A percentile compares a stretch with the other conserved stretches of the same genome.
These are phyloP conservation scores for Oscheius sp. DNA, from an alignment of 2,888 invertebrate species.

Conservation along the genomic window DNA sequence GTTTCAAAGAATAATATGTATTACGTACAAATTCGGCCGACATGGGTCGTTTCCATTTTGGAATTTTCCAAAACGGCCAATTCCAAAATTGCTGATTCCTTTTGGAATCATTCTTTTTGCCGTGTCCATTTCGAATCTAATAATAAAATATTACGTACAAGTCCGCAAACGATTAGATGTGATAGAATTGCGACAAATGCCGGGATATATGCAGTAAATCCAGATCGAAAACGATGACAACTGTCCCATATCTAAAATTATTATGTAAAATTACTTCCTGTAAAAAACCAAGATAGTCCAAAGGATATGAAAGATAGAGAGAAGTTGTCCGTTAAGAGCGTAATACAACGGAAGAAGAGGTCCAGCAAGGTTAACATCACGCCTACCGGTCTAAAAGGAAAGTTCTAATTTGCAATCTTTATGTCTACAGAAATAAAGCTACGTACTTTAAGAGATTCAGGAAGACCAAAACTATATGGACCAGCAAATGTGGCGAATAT, in stretches of 20 bases:
- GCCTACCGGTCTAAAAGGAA: background rate
- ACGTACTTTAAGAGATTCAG: constrained; percentile 39
- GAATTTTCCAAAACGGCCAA: too few species aligned
- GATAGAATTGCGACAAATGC: constrained; percentile 41
- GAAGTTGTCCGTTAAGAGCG: constrained; percentile 37
- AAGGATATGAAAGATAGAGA: constrained; percentile 82
- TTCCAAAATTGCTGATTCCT: too few species aligned
- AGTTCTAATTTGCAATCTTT: background rate
- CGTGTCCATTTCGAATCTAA: too few species aligned
- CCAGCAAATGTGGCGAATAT: constrained; percentile 92
- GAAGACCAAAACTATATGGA: constrained; percentile 90
- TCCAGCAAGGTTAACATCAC: constrained; percentile 37
- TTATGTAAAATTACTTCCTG: background rate
- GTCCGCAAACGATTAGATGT: constrained; percentile 38
- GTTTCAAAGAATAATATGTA: too few species aligned
- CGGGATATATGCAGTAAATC: constrained; percentile 34
- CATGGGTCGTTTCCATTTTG: too few species aligned
- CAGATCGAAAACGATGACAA: constrained; percentile 40
- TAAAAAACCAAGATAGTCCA: constrained; percentile 78
- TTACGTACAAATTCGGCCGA: too few species aligned
- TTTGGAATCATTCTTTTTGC: too few species aligned
- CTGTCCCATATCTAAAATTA: constrained; percentile 49
- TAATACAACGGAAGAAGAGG: constrained; percentile 46
- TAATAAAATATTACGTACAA: constrained; percentile 41
- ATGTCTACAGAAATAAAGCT: too few species aligned